phyloP scores from a whole-genome alignment of 2,797 vertebrate genomes.

The Tenualosa thibaudeaui region DNA sequence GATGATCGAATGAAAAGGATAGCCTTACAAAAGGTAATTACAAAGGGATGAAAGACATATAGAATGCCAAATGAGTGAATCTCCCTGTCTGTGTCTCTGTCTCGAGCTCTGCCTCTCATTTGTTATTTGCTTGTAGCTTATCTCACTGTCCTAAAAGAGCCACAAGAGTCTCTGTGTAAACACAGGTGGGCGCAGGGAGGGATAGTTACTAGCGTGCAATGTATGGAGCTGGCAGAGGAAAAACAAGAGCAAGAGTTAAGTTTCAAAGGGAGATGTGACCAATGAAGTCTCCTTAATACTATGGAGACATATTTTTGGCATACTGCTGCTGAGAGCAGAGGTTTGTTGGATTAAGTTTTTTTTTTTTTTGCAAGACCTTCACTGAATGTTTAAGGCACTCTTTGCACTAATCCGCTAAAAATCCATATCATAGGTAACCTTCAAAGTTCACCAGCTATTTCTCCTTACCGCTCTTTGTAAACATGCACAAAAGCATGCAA shows the following conservation, averaged over 20 bases:
- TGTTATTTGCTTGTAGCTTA: slow-evolving; percentile 62
- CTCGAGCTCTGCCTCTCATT: slow-evolving; percentile 35
- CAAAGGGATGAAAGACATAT: slow-evolving; percentile 56
- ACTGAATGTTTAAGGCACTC: background rate
- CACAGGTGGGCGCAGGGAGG: slow-evolving; percentile 57
- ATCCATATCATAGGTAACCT: slow-evolving; percentile 17
- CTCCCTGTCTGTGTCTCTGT: background rate
- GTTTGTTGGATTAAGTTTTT: background rate
- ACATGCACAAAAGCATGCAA: slow-evolving; percentile 1
- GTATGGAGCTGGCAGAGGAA: background rate
- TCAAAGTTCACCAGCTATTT: background rate
- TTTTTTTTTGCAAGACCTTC: background rate
- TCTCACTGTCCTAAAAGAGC: slow-evolving; percentile 57
- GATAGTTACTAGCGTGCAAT: slow-evolving; percentile 25
- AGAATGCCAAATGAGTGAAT: slow-evolving; percentile 49
- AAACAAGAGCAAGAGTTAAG: background rate
- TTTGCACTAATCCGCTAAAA: background rate
- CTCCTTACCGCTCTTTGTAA: background rate
- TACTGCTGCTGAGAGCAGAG: background rate
- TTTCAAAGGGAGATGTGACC: background rate
- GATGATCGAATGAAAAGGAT: background rate
- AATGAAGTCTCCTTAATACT: background rate
- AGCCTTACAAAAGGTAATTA: slow-evolving; percentile 42
- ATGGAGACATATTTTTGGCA: background rate
- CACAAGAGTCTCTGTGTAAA: slow-evolving; percentile 56